Evolutionary conservation across 1,140 invertebrate genomes (phyloP), one percentile per base, ranked within the genome.

Genomic region (Cherax destructor): DNA sequence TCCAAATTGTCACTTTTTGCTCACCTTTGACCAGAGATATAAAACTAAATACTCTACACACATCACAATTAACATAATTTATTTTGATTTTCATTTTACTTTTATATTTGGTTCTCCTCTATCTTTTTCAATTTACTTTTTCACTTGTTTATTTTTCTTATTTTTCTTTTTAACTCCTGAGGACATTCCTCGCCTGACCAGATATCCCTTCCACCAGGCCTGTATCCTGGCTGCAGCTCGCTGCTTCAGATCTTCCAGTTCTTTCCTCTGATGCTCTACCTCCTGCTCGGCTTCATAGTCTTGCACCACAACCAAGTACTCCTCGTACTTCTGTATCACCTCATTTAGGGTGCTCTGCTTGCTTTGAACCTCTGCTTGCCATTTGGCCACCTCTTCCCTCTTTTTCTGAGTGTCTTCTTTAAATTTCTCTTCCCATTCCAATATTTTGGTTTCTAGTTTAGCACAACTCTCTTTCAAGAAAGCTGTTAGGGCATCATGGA

Each of bases 401-500:
- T 91, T 91, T 30, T 79, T 83, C 56, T 91, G 72, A 21, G 83
- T 80, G 13, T 91, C 83, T 18, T 24, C n/a, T n/a, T 56, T 11
- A 52, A 86, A 91, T 56, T 59, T 79, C 30, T 80, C 59, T 16
- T 85, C 59, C 89, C 89, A 91, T 61, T 91, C 89, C 21, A 65
- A 16, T 18, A 59, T 85, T 49, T 47, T 59, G 30, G 74, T 18
- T 59, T 91, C 89, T 18, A 91, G 76, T 10, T 85, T 56, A 56
- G 89, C 83, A 72, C 89, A 91, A 30, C 72, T 78, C 47, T 91
- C 89, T 47, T 91, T 84, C 41, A 91, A 59, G 59, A 91, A 91
- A 56, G 56, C 76, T 0, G 76, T 91, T 7, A 91, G 83, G 21
- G 89, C 89, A 30, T 84, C 83, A 41, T 91, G 89, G 4, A 91